Evolutionary conservation across 1,140 invertebrate species (phyloP), one percentile per base, ranked within the genome.

Genomic region (Papilio polyxenes): DNA sequence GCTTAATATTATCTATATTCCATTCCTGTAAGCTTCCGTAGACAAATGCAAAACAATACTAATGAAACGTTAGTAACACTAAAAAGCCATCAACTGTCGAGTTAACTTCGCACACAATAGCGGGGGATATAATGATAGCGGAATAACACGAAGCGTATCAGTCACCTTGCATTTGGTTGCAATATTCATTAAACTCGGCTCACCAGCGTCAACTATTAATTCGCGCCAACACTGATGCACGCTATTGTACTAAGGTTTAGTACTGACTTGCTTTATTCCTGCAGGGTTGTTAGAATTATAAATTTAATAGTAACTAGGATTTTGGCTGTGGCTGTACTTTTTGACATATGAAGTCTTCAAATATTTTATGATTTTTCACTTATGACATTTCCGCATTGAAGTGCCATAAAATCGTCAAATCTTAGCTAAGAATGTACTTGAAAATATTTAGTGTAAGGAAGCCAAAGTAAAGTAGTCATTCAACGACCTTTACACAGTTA

Each of bases 111-210:
- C 80, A 82, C 84, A 85, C 84, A 85, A 75, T 83, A 82, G 74
- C 83, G 83, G 78, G 78, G 83, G 82, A 85, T 84, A 83, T 84
- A 84, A 86, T 83, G 82, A 81, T 62, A 83, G 80, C 82, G 80
- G 23, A 83, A 83, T 81, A 51, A 51, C 77, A 44, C 48, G 59
- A 48, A 62, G 53, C 59, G 83, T 83, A 91, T 92, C 90, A 92
- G 87, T 92, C 90, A 92, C 85, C 83, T 85, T 83, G 87, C 87
- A 90, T 92, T 92, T 89, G 88, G 88, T 86, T 90, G 92, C 92
- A 90, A 92, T 92, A 93, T 92, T 93, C 92, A 93, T 93, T 93
- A 93, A 90, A 88, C 87, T 83, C 80, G 88, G 90, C 89, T 91
- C 87, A 89, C 88, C 86, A 88, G 87, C 82, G 82, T 74, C 49